Conservation (phyloP, 1,140 invertebrate genomes). For the Magallana gigas region DNA sequence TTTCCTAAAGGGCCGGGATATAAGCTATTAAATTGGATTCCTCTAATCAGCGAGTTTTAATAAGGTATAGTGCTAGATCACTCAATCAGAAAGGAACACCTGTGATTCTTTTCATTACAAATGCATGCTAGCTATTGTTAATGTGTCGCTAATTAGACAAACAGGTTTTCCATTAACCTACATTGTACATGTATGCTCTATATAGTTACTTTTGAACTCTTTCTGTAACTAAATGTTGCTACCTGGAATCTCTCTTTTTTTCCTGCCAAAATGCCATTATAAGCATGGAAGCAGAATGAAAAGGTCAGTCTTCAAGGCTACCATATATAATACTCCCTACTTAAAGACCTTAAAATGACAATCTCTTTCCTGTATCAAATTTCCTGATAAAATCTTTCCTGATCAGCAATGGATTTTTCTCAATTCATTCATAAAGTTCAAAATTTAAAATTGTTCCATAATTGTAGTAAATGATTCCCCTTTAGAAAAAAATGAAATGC, state of each 20-base stretch:
- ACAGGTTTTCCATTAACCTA: not conserved
- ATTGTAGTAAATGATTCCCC: not conserved
- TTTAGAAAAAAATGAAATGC: not conserved
- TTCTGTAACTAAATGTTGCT: not conserved
- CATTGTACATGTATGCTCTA: too few species aligned
- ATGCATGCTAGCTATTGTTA: not conserved
- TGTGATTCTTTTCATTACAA: not conserved
- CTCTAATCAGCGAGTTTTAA: not conserved
- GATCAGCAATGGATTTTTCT: not conserved
- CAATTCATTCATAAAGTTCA: not conserved
- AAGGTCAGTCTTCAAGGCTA: not conserved
- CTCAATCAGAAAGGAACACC: not conserved
- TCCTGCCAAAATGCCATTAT: not conserved
- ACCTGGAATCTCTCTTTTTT: not conserved
- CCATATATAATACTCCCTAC: not conserved
- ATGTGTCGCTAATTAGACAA: not conserved
- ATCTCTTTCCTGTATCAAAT: not conserved
- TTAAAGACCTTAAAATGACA: not conserved
- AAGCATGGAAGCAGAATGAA: not conserved
- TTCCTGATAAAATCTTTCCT: constrained; percentile 16
- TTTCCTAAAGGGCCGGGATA: not conserved
- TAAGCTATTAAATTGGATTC: not conserved
- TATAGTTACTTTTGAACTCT: too few species aligned
- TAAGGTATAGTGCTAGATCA: not conserved
- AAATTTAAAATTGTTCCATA: not conserved